These are phyloP conservation scores for Scaptomyza caliginosa DNA, from an alignment of 2,888 invertebrate species.

Conservation along the genomic window DNA sequence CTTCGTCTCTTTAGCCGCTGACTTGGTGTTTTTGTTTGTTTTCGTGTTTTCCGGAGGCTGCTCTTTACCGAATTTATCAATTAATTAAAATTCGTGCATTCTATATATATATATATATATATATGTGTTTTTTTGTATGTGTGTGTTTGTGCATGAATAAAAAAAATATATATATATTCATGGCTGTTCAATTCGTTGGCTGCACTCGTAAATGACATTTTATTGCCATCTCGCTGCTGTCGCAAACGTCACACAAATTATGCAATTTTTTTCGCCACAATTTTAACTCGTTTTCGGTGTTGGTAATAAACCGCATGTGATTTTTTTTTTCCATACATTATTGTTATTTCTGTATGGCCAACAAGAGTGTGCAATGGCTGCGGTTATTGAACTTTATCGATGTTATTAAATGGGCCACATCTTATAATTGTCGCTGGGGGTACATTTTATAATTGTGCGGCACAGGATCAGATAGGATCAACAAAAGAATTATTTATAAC, in stretches of 20 bases:
- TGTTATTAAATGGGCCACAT: conserved; percentile 55
- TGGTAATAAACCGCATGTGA: conserved; percentile 76
- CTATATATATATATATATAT: conserved; percentile 53
- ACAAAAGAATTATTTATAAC: conserved; percentile 7
- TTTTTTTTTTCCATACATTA: conserved; percentile 29
- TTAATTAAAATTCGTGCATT: conserved; percentile 81
- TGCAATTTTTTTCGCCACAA: conserved; percentile 79
- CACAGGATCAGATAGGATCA: conserved; percentile 2
- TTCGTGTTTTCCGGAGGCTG: conserved; percentile 17
- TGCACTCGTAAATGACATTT: conserved; percentile 73
- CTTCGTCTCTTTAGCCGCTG: conserved; percentile 21
- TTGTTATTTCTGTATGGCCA: conserved; percentile 53
- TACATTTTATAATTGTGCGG: conserved; percentile 19
- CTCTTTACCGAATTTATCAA: conserved; percentile 80
- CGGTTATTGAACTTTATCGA: conserved; percentile 70
- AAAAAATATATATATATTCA: conserved; percentile 34
- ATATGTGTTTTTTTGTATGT: conserved; percentile 32
- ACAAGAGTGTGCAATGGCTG: conserved; percentile 42
- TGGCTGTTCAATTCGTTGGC: conserved; percentile 34
- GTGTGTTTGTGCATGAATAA: conserved; percentile 22
- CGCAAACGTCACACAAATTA: conserved; percentile 77
- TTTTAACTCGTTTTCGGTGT: conserved; percentile 77
- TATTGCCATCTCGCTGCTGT: conserved; percentile 58
- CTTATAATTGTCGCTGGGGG: conserved; percentile 53
- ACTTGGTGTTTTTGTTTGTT: conserved; percentile 17